phyloP scores from a whole-genome alignment of 2,113 vertebrate species.

The Rousettus leschenaultii region DNA sequence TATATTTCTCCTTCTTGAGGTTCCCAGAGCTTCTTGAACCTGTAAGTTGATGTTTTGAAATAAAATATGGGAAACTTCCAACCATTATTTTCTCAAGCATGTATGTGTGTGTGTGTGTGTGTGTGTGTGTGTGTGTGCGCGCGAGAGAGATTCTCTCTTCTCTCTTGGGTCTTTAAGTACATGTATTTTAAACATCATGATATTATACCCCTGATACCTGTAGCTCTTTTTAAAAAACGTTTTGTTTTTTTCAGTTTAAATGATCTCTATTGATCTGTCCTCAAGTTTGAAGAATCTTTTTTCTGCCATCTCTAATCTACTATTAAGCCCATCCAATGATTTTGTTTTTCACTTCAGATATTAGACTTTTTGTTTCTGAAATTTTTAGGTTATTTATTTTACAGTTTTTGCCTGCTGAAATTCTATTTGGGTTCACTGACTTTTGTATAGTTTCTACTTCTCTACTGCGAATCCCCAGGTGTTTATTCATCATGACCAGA shows the following conservation, averaged over 20 bases:
- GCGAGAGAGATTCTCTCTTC: background rate
- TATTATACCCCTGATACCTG: background rate
- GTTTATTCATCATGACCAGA: background rate
- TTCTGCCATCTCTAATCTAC: background rate
- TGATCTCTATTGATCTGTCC: background rate
- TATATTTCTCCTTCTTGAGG: background rate
- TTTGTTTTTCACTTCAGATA: background rate
- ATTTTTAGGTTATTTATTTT: background rate
- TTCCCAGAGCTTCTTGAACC: background rate
- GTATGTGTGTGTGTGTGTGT: too few species aligned
- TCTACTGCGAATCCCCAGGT: background rate
- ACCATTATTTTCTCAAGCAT: background rate
- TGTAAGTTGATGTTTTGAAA: background rate
- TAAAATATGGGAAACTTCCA: background rate
- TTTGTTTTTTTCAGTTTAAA: background rate
- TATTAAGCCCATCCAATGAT: background rate
- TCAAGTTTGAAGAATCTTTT: background rate
- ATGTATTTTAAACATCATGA: background rate
- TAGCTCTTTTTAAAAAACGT: background rate
- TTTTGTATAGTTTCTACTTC: background rate
- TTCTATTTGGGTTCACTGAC: background rate
- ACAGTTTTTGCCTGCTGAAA: background rate
- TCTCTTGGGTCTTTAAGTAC: background rate
- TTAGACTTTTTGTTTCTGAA: background rate
- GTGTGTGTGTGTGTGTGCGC: too few species aligned